A percentile compares a stretch with the other conserved stretches of the same genome.
Evolutionary conservation across 53 echinoderm and acorn worm species (phyloP).

Genomic region (Glandiceps talaboti): DNA sequence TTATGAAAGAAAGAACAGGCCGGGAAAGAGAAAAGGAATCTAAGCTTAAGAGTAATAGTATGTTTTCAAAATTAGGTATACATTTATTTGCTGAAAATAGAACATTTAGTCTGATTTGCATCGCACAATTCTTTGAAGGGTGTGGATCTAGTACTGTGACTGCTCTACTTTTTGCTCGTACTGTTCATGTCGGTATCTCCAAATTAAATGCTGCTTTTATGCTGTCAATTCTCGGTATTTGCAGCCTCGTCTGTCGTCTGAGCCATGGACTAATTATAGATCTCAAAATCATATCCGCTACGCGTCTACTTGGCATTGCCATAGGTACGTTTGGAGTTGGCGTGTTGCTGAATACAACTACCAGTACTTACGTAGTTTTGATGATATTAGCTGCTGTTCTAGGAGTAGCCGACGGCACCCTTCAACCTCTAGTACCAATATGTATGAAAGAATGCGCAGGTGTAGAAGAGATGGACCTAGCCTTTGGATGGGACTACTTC

Average conservation of each 20-base stretch:
- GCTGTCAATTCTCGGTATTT: neutral
- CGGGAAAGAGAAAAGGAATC: too few relatives aligned
- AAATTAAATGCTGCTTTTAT: neutral
- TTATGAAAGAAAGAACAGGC: neutral
- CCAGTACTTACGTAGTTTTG: neutral
- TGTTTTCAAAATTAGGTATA: neutral
- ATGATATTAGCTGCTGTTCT: neutral
- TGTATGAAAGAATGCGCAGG: neutral
- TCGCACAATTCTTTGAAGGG: neutral
- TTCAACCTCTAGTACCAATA: neutral
- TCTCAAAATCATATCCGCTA: neutral
- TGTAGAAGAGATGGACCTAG: neutral
- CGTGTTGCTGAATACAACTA: neutral
- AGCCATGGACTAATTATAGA: neutral
- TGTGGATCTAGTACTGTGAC: neutral
- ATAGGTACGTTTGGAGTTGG: neutral
- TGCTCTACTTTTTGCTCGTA: neutral
- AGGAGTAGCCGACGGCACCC: neutral
- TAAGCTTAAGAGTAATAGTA: too few relatives aligned
- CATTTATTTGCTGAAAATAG: neutral
- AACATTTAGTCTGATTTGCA: neutral
- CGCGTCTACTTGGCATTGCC: neutral
- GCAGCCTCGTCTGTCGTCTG: neutral
- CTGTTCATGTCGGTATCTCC: neutral
- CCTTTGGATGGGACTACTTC: neutral